phyloP scores from a whole-genome alignment of 1,140 invertebrate genomes.

The Mactra quadrangularis region DNA sequence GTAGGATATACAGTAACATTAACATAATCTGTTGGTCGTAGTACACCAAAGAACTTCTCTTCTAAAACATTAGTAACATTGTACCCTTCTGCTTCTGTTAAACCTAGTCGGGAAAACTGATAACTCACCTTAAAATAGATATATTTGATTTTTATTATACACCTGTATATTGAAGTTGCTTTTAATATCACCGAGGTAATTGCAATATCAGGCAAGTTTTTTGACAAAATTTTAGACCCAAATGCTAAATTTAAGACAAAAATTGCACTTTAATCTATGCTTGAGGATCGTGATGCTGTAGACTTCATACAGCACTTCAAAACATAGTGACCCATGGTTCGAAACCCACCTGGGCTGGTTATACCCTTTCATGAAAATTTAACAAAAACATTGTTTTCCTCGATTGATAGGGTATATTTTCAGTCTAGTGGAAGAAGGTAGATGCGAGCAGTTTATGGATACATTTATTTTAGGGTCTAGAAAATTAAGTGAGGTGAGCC shows the following conservation, averaged over 20 bases:
- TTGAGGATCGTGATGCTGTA: too few species aligned
- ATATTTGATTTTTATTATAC: slow-evolving; percentile 64
- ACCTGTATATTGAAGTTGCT: slow-evolving; percentile 60
- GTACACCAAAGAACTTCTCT: slow-evolving; percentile 85
- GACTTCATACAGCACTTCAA: too few species aligned
- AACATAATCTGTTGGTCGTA: slow-evolving; percentile 93
- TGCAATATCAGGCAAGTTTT: neutral
- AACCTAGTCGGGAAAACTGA: slow-evolving; percentile 90
- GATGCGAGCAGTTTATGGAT: too few species aligned
- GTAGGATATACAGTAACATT: slow-evolving; percentile 97
- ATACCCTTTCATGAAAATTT: too few species aligned
- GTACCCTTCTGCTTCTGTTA: slow-evolving; percentile 91
- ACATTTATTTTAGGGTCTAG: too few species aligned
- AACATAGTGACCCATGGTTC: too few species aligned
- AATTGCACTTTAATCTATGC: neutral
- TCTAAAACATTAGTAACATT: slow-evolving; percentile 88
- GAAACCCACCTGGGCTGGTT: too few species aligned
- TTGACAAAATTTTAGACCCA: too few species aligned
- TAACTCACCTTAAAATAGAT: slow-evolving; percentile 60
- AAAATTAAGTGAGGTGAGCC: too few species aligned
- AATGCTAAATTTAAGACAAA: neutral
- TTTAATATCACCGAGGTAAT: neutral
- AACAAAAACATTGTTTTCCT: too few species aligned
- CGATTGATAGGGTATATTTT: too few species aligned
- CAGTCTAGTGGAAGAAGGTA: too few species aligned